These are phyloP conservation scores for Cataglyphis altisquamis DNA, from an alignment of 2,888 invertebrate species.

Conservation along the genomic window DNA sequence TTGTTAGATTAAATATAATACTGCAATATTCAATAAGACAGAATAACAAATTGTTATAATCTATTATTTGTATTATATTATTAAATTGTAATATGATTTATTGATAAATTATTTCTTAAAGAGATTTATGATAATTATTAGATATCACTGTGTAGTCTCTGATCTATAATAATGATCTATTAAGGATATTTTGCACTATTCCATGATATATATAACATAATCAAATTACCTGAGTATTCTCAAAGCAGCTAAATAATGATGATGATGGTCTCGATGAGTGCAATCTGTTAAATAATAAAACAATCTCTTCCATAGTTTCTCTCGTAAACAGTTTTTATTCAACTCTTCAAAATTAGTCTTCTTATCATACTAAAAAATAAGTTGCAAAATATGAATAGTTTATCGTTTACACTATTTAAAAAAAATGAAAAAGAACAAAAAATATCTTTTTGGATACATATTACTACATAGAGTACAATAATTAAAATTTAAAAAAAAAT, in stretches of 20 bases:
- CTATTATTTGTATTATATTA: not conserved
- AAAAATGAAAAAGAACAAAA: not conserved
- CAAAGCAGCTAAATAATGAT: slow-evolving; percentile 88
- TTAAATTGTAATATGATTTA: not conserved
- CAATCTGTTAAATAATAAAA: slow-evolving; percentile 88
- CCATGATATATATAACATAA: not conserved
- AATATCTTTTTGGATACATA: not conserved
- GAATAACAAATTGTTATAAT: not conserved
- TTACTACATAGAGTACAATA: not conserved
- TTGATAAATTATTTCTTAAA: not conserved
- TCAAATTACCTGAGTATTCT: slow-evolving; percentile 89
- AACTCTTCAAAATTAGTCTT: slow-evolving; percentile 89
- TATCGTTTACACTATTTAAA: not conserved
- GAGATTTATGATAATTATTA: slow-evolving; percentile 3
- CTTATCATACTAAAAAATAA: slow-evolving; percentile 87
- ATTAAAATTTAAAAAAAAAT: not conserved
- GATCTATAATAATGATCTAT: not conserved
- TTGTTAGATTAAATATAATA: not conserved
- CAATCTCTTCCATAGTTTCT: slow-evolving; percentile 89
- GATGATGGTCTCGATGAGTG: slow-evolving; percentile 86
- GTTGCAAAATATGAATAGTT: not conserved
- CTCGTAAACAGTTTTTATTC: slow-evolving; percentile 87
- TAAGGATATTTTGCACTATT: not conserved
- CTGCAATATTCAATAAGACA: not conserved
- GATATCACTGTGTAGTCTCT: not conserved